Evolutionary conservation across 2,888 invertebrate species (phyloP).

Genomic region (Pelosia muscerda): DNA sequence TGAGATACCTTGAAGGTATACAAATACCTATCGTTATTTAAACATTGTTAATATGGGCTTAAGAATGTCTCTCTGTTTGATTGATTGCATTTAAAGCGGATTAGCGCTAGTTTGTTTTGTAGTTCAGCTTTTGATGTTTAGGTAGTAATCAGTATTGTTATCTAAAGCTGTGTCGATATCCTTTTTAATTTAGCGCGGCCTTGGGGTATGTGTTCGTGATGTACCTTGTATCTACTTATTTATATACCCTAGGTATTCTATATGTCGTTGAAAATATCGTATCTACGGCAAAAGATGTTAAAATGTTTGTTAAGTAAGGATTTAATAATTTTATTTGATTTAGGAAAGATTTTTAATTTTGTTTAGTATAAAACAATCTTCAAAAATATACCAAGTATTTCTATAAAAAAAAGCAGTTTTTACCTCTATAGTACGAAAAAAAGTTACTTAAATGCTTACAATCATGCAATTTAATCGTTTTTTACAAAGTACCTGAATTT

Average conservation of each 20-base stretch:
- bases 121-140: constrained; percentile 11
- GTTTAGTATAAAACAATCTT: too few relatives aligned
- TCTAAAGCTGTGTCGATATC: constrained; percentile 11
- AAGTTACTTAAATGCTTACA: too few relatives aligned
- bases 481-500: too few relatives aligned
- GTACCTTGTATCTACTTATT: background rate
- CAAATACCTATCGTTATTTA: constrained; percentile 2
- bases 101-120: background rate
- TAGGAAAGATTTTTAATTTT: too few relatives aligned
- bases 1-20: background rate
- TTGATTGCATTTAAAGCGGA: constrained; percentile 9
- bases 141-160: constrained; percentile 8
- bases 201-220: background rate
- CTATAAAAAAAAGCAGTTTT: too few relatives aligned
- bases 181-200: constrained; percentile 7
- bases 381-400: too few relatives aligned
- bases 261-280: background rate
- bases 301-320: background rate
- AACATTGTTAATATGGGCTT: constrained; percentile 3
- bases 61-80: constrained; percentile 2
- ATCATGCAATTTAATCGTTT: too few relatives aligned
- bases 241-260: background rate
- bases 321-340: too few relatives aligned
- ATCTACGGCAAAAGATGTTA: background rate
- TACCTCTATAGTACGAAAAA: too few relatives aligned